Percentiles rank a stretch among this genome's conserved stretches.
phyloP scores from a whole-genome alignment of 1,140 invertebrate genomes.

The Homarus americanus region DNA sequence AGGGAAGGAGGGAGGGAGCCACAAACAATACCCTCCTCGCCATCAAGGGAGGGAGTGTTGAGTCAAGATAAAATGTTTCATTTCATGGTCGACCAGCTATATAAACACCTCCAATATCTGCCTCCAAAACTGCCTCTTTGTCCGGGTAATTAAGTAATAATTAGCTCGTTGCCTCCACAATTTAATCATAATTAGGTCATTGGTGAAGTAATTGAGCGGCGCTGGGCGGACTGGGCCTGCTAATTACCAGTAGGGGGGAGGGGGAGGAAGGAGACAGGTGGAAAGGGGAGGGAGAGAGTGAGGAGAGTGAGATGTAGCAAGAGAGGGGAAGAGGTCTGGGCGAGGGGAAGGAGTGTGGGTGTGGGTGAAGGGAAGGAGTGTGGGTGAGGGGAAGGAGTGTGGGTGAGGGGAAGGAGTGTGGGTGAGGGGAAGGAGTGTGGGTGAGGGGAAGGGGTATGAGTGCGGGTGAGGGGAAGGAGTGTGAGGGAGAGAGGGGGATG shows the following conservation, averaged over 20 bases:
- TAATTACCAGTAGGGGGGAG: background rate
- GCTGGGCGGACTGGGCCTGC: background rate
- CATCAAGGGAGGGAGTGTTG: background rate
- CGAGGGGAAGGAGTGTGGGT: no score
- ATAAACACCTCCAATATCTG: constrained; percentile 36
- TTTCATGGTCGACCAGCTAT: constrained; percentile 12
- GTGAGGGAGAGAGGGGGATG: background rate
- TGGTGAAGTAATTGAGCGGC: constrained; percentile 7
- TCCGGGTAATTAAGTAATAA: constrained; percentile 49
- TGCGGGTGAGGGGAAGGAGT: background rate
- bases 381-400: background rate
- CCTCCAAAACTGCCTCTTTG: constrained; percentile 25
- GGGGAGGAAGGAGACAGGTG: background rate
- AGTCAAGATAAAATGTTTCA: constrained; percentile 31
- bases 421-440: background rate
- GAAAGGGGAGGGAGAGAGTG: background rate
- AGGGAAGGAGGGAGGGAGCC: constrained; percentile 7
- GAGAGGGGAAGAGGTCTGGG: background rate
- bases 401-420: background rate
- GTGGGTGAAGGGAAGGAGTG: background rate
- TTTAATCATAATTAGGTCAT: constrained; percentile 56
- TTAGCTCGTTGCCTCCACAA: constrained; percentile 52
- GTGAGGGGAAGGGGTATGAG: background rate
- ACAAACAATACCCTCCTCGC: no score
- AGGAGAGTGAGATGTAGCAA: background rate